These are phyloP conservation scores for Hyles lineata DNA, from an alignment of 2,888 invertebrate genomes.

Conservation along the genomic window DNA sequence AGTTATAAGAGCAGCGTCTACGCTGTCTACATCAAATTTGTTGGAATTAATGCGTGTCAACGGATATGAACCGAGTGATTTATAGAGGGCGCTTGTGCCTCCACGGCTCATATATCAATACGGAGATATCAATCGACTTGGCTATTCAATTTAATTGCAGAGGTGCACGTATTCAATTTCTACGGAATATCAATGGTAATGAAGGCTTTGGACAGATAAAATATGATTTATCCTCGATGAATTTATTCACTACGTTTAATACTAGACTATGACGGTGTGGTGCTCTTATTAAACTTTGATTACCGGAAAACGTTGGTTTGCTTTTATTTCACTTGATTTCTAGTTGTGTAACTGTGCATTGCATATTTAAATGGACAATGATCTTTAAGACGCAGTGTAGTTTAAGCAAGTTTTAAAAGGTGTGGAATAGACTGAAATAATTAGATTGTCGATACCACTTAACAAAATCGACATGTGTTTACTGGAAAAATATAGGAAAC, in stretches of 20 bases:
- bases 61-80: conserved; percentile 47
- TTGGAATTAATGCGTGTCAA: conserved; percentile 50
- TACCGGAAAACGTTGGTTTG: conserved; percentile 16
- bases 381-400: background rate
- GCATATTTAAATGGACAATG: background rate
- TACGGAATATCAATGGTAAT: conserved; percentile 30
- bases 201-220: conserved; percentile 30
- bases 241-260: conserved; percentile 21
- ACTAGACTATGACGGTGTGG: conserved; percentile 2
- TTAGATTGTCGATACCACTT: no score
- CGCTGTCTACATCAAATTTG: conserved; percentile 45
- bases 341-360: background rate
- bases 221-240: conserved; percentile 27
- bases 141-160: conserved; percentile 37
- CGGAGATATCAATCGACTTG: conserved; percentile 49
- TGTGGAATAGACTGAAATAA: no score
- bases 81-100: conserved; percentile 41
- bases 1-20: conserved; percentile 26
- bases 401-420: background rate
- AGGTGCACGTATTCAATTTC: conserved; percentile 30
- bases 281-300: conserved; percentile 2
- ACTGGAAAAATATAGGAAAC: no score
- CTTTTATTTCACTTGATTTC: conserved; percentile 14
- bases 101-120: conserved; percentile 49
- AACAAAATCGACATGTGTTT: no score